A percentile compares a stretch with the other conserved stretches of the same genome.
Conservation (phyloP, 2,113 vertebrate species). For the Tichodroma muraria region DNA sequence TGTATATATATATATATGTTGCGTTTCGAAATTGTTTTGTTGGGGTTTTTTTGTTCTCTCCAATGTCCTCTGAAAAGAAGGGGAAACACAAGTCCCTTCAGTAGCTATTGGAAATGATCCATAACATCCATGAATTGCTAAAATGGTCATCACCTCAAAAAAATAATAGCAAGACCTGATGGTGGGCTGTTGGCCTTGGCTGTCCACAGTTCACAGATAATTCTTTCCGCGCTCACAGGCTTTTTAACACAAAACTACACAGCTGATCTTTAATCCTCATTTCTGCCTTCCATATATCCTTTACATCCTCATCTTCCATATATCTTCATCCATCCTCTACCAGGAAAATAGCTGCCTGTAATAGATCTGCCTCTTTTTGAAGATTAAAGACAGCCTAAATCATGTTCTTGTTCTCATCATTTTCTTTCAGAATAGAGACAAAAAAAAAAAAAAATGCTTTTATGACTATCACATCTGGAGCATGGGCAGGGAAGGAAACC, state of each 20-base stretch:
- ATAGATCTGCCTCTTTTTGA: neutral
- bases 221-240: neutral
- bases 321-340: neutral
- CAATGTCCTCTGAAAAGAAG: neutral
- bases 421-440: neutral
- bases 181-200: neutral
- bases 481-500: neutral
- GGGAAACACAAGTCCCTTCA: neutral
- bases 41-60: neutral
- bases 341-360: neutral
- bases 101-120: neutral
- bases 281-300: neutral
- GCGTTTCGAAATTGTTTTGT: accelerated
- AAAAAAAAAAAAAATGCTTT: neutral
- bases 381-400: neutral
- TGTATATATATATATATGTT: no score
- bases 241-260: neutral
- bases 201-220: neutral
- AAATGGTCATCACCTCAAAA: neutral
- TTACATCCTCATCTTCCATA: neutral
- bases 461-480: neutral
- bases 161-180: neutral
- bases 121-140: neutral
- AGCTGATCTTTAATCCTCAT: neutral
- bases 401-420: neutral